Conservation (phyloP, 2,113 vertebrate genomes). For the Crypturellus undulatus region DNA sequence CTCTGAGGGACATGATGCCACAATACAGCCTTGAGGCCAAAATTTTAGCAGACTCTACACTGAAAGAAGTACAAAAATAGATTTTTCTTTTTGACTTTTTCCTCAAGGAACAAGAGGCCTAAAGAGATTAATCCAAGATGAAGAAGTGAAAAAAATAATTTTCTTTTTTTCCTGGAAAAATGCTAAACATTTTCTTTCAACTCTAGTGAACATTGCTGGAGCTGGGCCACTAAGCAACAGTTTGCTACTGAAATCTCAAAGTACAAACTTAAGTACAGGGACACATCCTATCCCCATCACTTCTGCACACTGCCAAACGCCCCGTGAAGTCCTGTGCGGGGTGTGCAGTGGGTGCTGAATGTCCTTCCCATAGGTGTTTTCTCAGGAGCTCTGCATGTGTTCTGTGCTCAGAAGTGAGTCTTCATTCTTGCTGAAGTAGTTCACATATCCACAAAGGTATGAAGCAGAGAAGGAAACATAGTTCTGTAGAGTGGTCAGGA, state of each 20-base stretch:
- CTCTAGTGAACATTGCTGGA: accelerated
- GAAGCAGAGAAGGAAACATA: not conserved
- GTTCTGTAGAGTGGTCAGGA: not conserved
- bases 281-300: not conserved
- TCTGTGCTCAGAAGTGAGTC: not conserved
- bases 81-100: not conserved
- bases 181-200: not conserved
- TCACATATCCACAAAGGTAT: not conserved
- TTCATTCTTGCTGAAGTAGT: not conserved
- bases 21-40: not conserved
- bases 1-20: not conserved
- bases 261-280: not conserved
- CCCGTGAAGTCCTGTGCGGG: not conserved
- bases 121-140: not conserved
- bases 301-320: not conserved
- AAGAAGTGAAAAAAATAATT: not conserved
- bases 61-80: not conserved
- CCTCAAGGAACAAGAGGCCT: not conserved
- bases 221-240: not conserved
- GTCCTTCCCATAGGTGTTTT: accelerated
- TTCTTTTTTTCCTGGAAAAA: not conserved
- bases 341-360: not conserved
- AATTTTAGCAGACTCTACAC: not conserved
- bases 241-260: not conserved
- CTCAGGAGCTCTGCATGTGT: not conserved